A percentile compares a stretch with the other conserved stretches of the same genome.
Evolutionary conservation across 2,113 vertebrate genomes (phyloP).

Genomic region (Elgaria multicarinata): DNA sequence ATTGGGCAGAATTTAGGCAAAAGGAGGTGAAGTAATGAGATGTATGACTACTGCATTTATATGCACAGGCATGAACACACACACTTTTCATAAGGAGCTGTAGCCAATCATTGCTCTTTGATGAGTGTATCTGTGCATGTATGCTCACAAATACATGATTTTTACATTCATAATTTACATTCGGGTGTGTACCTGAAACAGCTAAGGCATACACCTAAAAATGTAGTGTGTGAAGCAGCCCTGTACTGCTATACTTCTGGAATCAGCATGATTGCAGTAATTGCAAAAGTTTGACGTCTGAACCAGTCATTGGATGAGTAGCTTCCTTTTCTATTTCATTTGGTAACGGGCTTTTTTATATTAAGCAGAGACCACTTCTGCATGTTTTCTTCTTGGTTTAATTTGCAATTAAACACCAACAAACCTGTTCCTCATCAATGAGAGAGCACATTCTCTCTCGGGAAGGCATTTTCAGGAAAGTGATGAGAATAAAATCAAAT

Average conservation of each 20-base stretch:
- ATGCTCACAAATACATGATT: neutral
- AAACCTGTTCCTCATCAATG: neutral
- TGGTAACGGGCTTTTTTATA: neutral
- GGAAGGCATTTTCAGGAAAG: neutral
- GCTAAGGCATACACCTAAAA: neutral
- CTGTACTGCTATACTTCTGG: neutral
- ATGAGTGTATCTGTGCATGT: neutral
- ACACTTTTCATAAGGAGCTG: neutral
- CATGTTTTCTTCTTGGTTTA: neutral
- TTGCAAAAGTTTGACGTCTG: neutral
- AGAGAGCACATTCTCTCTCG: neutral
- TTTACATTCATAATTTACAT: neutral
- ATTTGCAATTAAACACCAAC: neutral
- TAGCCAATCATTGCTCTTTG: neutral
- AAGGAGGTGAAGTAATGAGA: no score
- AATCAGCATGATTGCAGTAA: neutral
- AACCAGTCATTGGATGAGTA: neutral
- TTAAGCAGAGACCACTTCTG: slow-evolving; percentile 13
- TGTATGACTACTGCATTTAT: no score
- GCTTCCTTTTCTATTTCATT: neutral
- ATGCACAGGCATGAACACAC: neutral
- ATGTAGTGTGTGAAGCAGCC: neutral
- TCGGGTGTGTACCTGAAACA: neutral
- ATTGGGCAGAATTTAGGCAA: no score
- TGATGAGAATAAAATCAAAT: neutral